Evolutionary conservation across 2,888 invertebrate species (phyloP).

Genomic region (Oxystoma pomonae): DNA sequence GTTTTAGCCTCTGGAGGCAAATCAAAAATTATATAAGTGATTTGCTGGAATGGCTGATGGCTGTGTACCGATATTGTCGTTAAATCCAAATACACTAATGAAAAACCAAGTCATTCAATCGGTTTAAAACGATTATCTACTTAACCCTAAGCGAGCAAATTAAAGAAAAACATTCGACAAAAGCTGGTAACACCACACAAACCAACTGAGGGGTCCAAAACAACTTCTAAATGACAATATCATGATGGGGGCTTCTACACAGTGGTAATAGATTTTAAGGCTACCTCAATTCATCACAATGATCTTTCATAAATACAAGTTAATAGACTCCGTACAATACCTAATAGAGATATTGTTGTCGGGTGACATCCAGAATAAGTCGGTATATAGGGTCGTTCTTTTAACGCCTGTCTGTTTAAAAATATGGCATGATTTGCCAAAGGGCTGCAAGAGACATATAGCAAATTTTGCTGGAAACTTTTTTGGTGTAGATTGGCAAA

Average conservation of each 20-base stretch:
- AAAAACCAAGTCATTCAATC: background rate
- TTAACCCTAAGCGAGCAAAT: slow-evolving; percentile 9
- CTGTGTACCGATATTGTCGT: no score
- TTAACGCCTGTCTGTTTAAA: slow-evolving; percentile 21
- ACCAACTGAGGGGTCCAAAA: slow-evolving; percentile 12
- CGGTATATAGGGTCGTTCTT: slow-evolving; percentile 16
- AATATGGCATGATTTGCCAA: no score
- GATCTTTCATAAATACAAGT: slow-evolving; percentile 40
- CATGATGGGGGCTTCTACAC: slow-evolving; percentile 18
- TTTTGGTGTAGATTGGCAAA: no score
- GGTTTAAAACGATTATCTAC: slow-evolving; percentile 2
- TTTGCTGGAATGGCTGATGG: no score
- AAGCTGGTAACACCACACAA: background rate
- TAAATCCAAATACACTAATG: no score
- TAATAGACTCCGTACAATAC: slow-evolving; percentile 44
- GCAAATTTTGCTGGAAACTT: no score
- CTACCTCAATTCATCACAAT: slow-evolving; percentile 12
- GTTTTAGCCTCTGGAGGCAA: no score
- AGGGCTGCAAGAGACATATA: no score
- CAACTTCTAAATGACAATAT: slow-evolving; percentile 14
- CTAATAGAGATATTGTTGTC: slow-evolving; percentile 46
- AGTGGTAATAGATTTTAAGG: slow-evolving; percentile 21
- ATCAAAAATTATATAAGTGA: no score
- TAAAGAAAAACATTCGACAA: slow-evolving; percentile 16
- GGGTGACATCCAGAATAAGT: slow-evolving; percentile 36